phyloP scores from a whole-genome alignment of 2,797 vertebrate genomes.

The Periparus ater region DNA sequence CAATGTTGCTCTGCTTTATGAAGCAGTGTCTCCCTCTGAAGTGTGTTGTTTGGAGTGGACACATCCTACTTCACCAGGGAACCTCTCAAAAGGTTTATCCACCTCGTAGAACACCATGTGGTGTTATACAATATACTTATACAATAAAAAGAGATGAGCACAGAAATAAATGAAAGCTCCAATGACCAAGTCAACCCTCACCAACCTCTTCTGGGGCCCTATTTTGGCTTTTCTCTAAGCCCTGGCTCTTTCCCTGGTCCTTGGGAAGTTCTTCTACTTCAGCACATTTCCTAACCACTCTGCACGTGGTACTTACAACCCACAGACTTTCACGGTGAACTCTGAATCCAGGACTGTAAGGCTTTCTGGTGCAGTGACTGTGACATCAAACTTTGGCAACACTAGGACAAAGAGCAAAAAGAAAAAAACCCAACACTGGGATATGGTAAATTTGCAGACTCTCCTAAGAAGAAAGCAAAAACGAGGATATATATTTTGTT shows the following conservation, averaged over 20 bases:
- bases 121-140: background rate
- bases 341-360: conserved; percentile 61
- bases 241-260: background rate
- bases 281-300: background rate
- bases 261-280: background rate
- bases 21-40: background rate
- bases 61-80: background rate
- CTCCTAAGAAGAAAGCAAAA: background rate
- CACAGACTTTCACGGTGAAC: conserved; percentile 64
- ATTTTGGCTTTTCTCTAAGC: background rate
- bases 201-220: background rate
- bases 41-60: background rate
- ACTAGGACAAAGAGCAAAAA: conserved; percentile 42
- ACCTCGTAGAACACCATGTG: background rate
- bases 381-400: conserved; percentile 71
- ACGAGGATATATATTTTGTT: background rate
- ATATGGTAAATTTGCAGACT: background rate
- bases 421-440: rapidly evolving
- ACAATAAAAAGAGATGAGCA: background rate
- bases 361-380: conserved; percentile 48
- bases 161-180: background rate
- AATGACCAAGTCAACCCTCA: background rate
- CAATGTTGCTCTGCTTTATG: background rate
- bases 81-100: background rate
- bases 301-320: conserved; percentile 56